Base-by-base conservation (phyloP, 1,140 invertebrate genomes). In the Coptotermes formosanus region DNA sequence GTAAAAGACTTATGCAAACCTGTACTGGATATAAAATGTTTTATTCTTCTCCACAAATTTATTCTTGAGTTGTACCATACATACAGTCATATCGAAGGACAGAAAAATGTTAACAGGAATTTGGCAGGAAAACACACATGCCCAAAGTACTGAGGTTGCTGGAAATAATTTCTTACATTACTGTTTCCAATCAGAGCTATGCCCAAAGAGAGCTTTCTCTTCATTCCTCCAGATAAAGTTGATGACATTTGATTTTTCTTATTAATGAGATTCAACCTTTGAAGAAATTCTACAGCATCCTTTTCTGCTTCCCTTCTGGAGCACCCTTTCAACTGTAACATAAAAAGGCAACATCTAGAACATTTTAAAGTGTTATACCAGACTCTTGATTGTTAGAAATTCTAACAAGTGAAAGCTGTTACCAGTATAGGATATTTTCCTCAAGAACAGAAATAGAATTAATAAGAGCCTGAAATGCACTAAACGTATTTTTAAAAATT, bases 201-300 rank as follows among this genome's bases (percentile, higher is more conserved):
- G 16, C 94, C 96, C 45, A 97, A 93, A 86, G 94, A 96, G 2
- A 97, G 90, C 88, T 97, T 95, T 21, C 97, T 91, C 90, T 96
- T 96, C 96, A 97, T 97, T 38, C 97, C 97, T 43, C 96, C 97
- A 4, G 96, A 97, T 48, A 97, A 90, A 30, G 93, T 93, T 7
- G 89, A 87, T 0, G 96, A 92, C 86, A 91, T 89, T 7, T 91
- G 92, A 90, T 93, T 90, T 48, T 90, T 89, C 89, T 96, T 95
- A 25, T 92, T 90, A 44, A 92, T 90, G 38, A 96, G 88, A 86
- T 92, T 91, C 69, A 96, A 89, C 81, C 91, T 91, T 52, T 88
- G 87, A 8, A 94, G 88, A 83, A 93, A 91, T 23, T 90, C 87
- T 9, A 90, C 87, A 0, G 91, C 90, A 90, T 95, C 93, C 3